Conservation (phyloP, 1,140 invertebrate species). For the Drosophila leontia region DNA sequence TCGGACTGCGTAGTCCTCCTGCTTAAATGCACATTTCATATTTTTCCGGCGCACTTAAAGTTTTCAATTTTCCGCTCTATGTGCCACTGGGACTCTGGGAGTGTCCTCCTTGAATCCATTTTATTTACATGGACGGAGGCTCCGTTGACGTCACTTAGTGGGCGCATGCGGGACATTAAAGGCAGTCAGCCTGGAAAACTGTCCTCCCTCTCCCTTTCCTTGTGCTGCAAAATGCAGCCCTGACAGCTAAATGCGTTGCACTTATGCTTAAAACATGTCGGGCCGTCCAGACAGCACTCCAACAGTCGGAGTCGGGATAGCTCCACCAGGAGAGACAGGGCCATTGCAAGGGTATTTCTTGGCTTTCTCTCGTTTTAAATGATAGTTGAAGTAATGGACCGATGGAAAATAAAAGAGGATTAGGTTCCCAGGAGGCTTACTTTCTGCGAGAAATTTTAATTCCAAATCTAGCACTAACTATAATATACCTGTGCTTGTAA, state of each 20-base stretch:
- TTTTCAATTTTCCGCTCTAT: conserved; percentile 66
- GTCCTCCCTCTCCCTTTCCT: background rate
- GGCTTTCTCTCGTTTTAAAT: conserved; percentile 27
- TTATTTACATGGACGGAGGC: conserved; percentile 58
- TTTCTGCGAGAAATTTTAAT: background rate
- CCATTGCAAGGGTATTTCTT: conserved; percentile 30
- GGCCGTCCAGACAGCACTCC: conserved; percentile 77
- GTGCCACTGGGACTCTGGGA: conserved; percentile 8
- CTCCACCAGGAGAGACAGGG: conserved; percentile 3
- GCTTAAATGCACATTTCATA: conserved; percentile 68
- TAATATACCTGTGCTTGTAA: background rate
- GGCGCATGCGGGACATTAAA: conserved; percentile 59
- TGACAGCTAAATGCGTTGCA: conserved; percentile 83
- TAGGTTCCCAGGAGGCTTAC: conserved; percentile 32
- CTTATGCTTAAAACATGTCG: conserved; percentile 83
- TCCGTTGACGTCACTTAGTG: conserved; percentile 51
- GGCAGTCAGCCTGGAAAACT: conserved; percentile 61
- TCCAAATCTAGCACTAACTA: background rate
- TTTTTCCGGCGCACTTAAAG: conserved; percentile 68
- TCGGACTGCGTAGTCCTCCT: conserved; percentile 18
- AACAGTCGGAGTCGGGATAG: conserved; percentile 40
- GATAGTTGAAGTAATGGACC: conserved; percentile 44
- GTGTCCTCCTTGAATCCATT: conserved; percentile 57
- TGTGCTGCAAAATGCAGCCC: conserved; percentile 54
- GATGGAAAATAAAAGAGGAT: conserved; percentile 28